phyloP scores from a whole-genome alignment of 2,888 invertebrate genomes.

The Hermodice carunculata region DNA sequence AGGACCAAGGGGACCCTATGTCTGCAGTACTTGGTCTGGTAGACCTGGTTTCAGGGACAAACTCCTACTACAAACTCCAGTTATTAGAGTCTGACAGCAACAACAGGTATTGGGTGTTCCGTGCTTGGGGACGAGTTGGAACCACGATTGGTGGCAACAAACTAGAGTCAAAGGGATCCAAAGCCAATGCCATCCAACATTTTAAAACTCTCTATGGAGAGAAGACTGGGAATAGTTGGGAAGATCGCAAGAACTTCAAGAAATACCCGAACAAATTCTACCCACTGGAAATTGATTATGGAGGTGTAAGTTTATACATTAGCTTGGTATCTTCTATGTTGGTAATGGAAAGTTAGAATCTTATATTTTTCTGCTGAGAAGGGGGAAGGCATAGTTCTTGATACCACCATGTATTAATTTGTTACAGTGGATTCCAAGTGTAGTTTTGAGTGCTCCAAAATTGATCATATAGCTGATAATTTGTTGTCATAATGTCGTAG shows the following conservation, averaged over 20 bases:
- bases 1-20: conserved; percentile 68
- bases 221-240: conserved; percentile 88
- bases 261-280: conserved; percentile 82
- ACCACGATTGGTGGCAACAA: conserved; percentile 84
- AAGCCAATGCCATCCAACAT: conserved; percentile 65
- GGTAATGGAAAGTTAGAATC: too few relatives aligned
- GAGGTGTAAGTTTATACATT: conserved; percentile 71
- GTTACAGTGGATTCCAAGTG: too few relatives aligned
- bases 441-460: too few relatives aligned
- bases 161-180: conserved; percentile 56
- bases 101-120: conserved; percentile 82
- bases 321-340: too few relatives aligned
- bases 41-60: conserved; percentile 88
- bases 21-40: conserved; percentile 87
- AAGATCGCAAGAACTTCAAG: conserved; percentile 76
- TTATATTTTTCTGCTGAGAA: too few relatives aligned
- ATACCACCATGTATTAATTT: too few relatives aligned
- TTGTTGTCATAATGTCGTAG: too few relatives aligned
- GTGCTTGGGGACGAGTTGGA: conserved; percentile 97
- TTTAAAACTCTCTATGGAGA: conserved; percentile 81
- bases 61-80: conserved; percentile 96
- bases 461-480: too few relatives aligned
- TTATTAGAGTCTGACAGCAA: conserved; percentile 82
- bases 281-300: conserved; percentile 92
- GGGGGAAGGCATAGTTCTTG: too few relatives aligned